phyloP scores from a whole-genome alignment of 1,140 invertebrate species.

The Drosophila sp. region DNA sequence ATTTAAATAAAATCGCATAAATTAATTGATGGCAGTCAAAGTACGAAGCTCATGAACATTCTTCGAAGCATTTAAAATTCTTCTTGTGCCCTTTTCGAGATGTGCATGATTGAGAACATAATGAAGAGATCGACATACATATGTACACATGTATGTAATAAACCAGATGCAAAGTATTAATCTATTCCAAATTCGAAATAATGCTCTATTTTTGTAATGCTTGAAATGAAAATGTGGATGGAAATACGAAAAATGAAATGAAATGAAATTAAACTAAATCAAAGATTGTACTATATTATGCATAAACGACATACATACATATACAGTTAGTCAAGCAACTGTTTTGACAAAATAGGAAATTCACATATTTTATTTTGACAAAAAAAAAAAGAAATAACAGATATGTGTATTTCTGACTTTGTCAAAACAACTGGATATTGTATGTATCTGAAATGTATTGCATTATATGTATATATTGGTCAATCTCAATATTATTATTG shows the following conservation, averaged over 20 bases:
- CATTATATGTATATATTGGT: slow-evolving; percentile 10
- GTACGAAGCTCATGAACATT: slow-evolving; percentile 12
- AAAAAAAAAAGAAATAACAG: too few species aligned
- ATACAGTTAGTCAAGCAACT: too few species aligned
- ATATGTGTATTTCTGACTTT: neutral
- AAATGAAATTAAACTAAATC: slow-evolving; percentile 30
- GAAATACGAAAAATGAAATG: slow-evolving; percentile 12
- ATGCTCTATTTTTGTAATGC: slow-evolving; percentile 75
- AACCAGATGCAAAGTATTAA: slow-evolving; percentile 9
- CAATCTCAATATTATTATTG: slow-evolving; percentile 49
- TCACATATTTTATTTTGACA: slow-evolving; percentile 21
- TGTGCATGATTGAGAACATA: slow-evolving; percentile 1
- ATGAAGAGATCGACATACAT: neutral
- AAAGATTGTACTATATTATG: slow-evolving; percentile 8
- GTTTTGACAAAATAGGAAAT: too few species aligned
- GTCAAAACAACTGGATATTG: neutral
- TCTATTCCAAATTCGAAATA: slow-evolving; percentile 43
- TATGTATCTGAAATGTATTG: slow-evolving; percentile 19
- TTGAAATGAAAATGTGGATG: slow-evolving; percentile 32
- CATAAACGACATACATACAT: slow-evolving; percentile 14
- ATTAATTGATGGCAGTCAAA: slow-evolving; percentile 10
- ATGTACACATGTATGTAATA: slow-evolving; percentile 10
- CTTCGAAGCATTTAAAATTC: slow-evolving; percentile 50
- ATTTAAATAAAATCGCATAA: slow-evolving; percentile 13
- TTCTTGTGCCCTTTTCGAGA: slow-evolving; percentile 50